phyloP scores from a whole-genome alignment of 2,113 vertebrate species.

The Antennarius striatus region DNA sequence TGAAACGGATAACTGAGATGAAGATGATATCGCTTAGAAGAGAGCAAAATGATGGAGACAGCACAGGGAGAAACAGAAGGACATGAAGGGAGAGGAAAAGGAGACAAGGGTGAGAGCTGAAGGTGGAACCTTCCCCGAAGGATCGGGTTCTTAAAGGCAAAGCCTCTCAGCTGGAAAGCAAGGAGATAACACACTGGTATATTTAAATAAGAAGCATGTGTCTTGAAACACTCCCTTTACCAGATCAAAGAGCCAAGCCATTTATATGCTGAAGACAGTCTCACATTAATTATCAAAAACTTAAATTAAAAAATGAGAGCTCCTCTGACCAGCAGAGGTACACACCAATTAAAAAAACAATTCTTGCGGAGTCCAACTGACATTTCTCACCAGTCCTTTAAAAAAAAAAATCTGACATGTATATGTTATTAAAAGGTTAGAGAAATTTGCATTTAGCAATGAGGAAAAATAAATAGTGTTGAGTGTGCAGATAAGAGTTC shows the following conservation, averaged over 20 bases:
- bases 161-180: constrained; percentile 60
- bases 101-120: constrained; percentile 77
- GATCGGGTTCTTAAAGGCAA: constrained; percentile 60
- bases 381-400: constrained; percentile 55
- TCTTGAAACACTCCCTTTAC: constrained; percentile 40
- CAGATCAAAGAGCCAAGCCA: constrained; percentile 53
- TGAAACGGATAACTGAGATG: constrained; percentile 95
- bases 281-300: constrained; percentile 68
- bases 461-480: constrained; percentile 70
- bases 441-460: constrained; percentile 68
- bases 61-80: constrained; percentile 71
- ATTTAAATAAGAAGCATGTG: constrained; percentile 48
- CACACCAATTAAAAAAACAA: constrained; percentile 68
- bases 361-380: constrained; percentile 42
- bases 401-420: constrained; percentile 57
- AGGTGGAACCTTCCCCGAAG: constrained; percentile 81
- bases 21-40: constrained; percentile 97
- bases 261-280: constrained; percentile 56
- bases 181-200: constrained; percentile 34
- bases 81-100: constrained; percentile 73
- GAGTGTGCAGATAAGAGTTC: constrained; percentile 67
- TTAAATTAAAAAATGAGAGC: constrained; percentile 47
- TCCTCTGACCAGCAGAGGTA: constrained; percentile 43
- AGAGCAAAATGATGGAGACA: constrained; percentile 92
- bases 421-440: constrained; percentile 67